Conservation (phyloP, 2,888 invertebrate species). For the Leptarthrus brevirostris region DNA sequence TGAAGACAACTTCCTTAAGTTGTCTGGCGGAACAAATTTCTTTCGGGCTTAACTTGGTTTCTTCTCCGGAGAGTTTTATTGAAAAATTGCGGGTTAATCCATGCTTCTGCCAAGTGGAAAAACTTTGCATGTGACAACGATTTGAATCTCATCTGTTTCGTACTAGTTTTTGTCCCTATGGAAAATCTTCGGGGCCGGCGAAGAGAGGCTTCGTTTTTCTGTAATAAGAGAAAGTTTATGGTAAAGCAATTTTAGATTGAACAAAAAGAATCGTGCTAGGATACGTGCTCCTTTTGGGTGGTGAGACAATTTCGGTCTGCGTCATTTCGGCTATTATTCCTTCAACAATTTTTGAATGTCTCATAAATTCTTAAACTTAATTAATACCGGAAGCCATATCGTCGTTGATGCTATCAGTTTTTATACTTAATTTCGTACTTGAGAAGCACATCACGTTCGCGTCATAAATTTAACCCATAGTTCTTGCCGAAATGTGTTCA, state of each 20-base stretch:
- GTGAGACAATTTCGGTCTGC: too few relatives aligned
- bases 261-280: not conserved
- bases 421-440: slow-evolving; percentile 7
- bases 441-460: slow-evolving; percentile 4
- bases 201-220: not conserved
- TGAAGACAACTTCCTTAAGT: slow-evolving; percentile 44
- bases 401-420: slow-evolving; percentile 3
- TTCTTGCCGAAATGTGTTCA: slow-evolving; percentile 26
- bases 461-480: slow-evolving; percentile 30
- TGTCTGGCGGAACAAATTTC: slow-evolving; percentile 30
- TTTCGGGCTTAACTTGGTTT: slow-evolving; percentile 1
- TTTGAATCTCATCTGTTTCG: slow-evolving; percentile 16
- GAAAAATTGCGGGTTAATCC: slow-evolving; percentile 39
- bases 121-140: slow-evolving; percentile 22
- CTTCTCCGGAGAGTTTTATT: slow-evolving; percentile 17
- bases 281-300: not conserved
- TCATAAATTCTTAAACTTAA: slow-evolving; percentile 35
- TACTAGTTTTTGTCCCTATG: not conserved
- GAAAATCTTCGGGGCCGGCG: not conserved
- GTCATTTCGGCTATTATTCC: not conserved
- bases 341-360: not conserved
- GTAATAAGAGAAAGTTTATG: not conserved
- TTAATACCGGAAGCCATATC: slow-evolving; percentile 36
- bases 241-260: slow-evolving; percentile 1
- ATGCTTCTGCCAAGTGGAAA: slow-evolving; percentile 21